These are phyloP conservation scores for Heliconius hewitsoni DNA, from an alignment of 1,140 invertebrate genomes.

Conservation along the genomic window DNA sequence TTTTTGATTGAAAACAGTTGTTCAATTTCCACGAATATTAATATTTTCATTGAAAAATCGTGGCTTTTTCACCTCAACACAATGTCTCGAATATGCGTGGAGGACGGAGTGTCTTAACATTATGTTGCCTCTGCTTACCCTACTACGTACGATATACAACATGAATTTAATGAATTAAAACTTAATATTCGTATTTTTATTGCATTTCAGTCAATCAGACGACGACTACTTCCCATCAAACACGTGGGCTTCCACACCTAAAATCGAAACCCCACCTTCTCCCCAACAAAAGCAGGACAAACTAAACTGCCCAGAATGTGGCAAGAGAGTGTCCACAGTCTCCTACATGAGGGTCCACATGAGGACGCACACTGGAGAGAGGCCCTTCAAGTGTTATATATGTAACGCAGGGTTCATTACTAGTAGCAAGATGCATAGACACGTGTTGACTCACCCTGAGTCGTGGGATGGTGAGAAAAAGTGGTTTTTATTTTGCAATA, in stretches of 20 bases:
- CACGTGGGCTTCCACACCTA: conserved; percentile 57
- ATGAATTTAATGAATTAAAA: too few species aligned
- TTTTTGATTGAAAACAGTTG: too few species aligned
- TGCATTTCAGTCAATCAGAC: conserved; percentile 50
- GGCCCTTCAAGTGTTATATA: conserved; percentile 86
- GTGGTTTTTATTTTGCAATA: neutral
- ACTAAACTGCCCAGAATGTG: conserved; percentile 49
- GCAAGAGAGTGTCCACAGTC: conserved; percentile 56
- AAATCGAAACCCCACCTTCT: conserved; percentile 33
- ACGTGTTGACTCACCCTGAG: conserved; percentile 61
- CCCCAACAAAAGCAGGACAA: conserved; percentile 26
- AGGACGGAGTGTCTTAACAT: too few species aligned
- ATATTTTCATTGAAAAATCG: too few species aligned
- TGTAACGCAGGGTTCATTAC: conserved; percentile 89
- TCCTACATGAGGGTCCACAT: conserved; percentile 69
- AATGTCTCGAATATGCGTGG: too few species aligned
- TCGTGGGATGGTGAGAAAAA: conserved; percentile 46
- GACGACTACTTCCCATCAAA: conserved; percentile 67
- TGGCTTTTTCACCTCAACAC: too few species aligned
- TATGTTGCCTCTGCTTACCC: too few species aligned
- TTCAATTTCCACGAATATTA: too few species aligned
- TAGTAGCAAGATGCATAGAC: conserved; percentile 68
- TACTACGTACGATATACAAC: too few species aligned
- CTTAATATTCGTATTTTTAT: neutral
- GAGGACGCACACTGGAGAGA: conserved; percentile 85